Evolutionary conservation across 2,113 vertebrate species (phyloP).

Genomic region (Hypanus sabinus): DNA sequence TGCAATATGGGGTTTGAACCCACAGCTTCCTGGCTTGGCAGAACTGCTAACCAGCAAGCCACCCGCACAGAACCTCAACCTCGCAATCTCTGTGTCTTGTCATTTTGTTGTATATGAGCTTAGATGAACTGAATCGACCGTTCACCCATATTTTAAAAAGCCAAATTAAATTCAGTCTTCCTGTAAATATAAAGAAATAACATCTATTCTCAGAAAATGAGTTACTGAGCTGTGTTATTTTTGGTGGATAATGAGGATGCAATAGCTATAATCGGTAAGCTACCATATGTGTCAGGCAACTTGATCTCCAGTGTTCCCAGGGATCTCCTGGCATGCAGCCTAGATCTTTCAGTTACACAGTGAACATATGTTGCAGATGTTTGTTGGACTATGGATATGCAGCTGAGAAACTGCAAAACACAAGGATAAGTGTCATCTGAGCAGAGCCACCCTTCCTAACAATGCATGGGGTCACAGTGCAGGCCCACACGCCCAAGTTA

Average conservation of each 20-base stretch:
- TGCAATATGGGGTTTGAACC: too few species aligned
- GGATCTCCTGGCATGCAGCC: not conserved
- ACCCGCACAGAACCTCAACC: not conserved
- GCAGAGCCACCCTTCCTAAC: not conserved
- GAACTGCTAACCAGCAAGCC: too few species aligned
- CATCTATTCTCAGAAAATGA: conserved; percentile 16
- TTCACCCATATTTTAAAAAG: not conserved
- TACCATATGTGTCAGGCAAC: not conserved
- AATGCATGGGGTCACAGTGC: not conserved
- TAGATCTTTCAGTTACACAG: not conserved
- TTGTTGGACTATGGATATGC: not conserved
- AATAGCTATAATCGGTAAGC: not conserved
- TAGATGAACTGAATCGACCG: not conserved
- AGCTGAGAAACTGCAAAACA: not conserved
- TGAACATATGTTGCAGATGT: too few species aligned
- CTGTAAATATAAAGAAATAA: not conserved
- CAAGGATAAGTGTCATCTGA: not conserved
- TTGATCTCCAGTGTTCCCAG: not conserved
- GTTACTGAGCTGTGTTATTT: not conserved
- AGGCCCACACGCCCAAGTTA: too few species aligned
- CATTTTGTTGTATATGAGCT: not conserved
- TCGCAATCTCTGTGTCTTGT: not conserved
- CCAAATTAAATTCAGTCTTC: not conserved
- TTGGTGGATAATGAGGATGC: not conserved
- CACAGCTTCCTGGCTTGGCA: too few species aligned